phyloP scores from a whole-genome alignment of 1,140 invertebrate genomes.

The Drosophila nannoptera region DNA sequence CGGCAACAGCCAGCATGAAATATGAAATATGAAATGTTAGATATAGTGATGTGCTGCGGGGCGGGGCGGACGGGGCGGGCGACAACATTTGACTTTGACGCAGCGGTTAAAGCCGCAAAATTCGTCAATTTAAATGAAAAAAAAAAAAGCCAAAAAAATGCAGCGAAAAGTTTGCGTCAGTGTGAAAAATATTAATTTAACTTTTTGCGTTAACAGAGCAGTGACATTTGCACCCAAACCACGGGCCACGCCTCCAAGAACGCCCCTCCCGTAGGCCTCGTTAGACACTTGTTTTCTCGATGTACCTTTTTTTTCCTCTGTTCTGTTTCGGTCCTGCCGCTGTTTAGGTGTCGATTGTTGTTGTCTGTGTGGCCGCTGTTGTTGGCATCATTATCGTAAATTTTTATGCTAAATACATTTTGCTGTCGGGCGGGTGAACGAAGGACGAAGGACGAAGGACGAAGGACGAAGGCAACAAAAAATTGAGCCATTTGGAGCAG shows the following conservation, averaged over 20 bases:
- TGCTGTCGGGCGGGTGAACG: slow-evolving; percentile 49
- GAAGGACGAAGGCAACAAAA: slow-evolving; percentile 41
- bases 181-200: slow-evolving; percentile 74
- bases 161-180: slow-evolving; percentile 38
- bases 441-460: no score
- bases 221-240: slow-evolving; percentile 49
- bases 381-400: slow-evolving; percentile 76
- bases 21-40: slow-evolving; percentile 38
- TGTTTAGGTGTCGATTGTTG: slow-evolving; percentile 9
- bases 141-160: slow-evolving; percentile 23
- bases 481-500: slow-evolving; percentile 56
- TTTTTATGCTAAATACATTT: slow-evolving; percentile 79
- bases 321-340: no score
- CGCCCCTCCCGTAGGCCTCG: slow-evolving; percentile 4
- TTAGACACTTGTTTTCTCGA: slow-evolving; percentile 10
- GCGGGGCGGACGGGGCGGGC: slow-evolving; percentile 13
- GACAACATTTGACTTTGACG: slow-evolving; percentile 65
- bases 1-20: slow-evolving; percentile 22
- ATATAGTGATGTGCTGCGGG: slow-evolving; percentile 5
- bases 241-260: neutral
- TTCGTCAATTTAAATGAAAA: slow-evolving; percentile 61
- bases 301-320: slow-evolving; percentile 15
- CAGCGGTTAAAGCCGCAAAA: slow-evolving; percentile 59
- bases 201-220: slow-evolving; percentile 68
- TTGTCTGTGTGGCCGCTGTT: slow-evolving; percentile 37